Evolutionary conservation across 2,797 vertebrate species (phyloP).

Genomic region (Hydrolagus colliei): DNA sequence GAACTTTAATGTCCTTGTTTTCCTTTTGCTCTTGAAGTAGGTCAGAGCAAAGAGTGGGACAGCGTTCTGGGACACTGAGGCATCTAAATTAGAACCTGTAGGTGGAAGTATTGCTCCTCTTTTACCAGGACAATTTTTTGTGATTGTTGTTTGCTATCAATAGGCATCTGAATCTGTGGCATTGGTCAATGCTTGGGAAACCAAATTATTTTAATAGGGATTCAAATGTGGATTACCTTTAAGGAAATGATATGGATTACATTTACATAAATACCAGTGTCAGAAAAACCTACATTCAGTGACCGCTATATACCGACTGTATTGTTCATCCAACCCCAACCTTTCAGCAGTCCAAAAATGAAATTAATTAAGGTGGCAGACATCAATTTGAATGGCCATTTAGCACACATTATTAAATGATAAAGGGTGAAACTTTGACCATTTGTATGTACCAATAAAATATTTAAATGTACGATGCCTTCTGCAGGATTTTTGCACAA

Average conservation of each 20-base stretch:
- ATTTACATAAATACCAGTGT: neutral
- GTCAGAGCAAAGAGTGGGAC: neutral
- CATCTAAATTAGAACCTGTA: neutral
- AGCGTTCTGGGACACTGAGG: neutral
- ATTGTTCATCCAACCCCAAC: neutral
- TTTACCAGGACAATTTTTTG: neutral
- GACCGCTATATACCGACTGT: neutral
- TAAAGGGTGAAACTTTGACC: neutral
- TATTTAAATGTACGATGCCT: neutral
- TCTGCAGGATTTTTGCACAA: neutral
- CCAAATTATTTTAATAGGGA: neutral
- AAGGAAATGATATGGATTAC: neutral
- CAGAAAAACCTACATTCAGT: neutral
- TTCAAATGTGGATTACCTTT: neutral
- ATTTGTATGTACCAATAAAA: neutral
- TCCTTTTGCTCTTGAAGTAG: neutral
- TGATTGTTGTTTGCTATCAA: neutral
- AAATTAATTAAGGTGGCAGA: neutral
- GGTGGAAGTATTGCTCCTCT: conserved; percentile 14
- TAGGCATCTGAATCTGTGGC: neutral
- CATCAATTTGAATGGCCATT: neutral
- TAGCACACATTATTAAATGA: neutral
- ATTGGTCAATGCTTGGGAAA: neutral
- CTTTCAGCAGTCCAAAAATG: neutral
- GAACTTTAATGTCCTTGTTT: neutral